Percentiles rank a stretch among this genome's conserved stretches.
Conservation (phyloP, 2,797 vertebrate species). For the Cossypha polioptera region DNA sequence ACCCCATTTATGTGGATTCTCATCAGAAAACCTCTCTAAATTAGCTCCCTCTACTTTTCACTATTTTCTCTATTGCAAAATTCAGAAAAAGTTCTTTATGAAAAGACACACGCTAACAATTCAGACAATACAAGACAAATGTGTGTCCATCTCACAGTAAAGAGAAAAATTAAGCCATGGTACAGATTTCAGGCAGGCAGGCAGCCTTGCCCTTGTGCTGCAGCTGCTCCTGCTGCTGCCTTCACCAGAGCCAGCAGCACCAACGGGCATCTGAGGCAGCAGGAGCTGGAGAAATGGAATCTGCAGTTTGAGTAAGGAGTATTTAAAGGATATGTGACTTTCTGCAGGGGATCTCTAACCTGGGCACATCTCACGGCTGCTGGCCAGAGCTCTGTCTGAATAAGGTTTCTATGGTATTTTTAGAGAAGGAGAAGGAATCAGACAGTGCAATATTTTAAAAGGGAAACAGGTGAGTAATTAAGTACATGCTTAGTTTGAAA, state of each 20-base stretch:
- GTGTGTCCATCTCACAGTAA: neutral
- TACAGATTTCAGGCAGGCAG: neutral
- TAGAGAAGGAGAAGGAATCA: neutral
- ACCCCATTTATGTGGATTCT: neutral
- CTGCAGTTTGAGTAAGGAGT: neutral
- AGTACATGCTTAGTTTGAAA: neutral
- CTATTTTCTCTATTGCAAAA: neutral
- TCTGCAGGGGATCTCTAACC: neutral
- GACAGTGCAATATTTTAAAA: neutral
- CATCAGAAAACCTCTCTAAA: neutral
- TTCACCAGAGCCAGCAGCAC: neutral
- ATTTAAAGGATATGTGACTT: neutral
- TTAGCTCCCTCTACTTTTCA: neutral
- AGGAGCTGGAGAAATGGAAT: neutral
- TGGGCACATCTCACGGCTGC: fast-evolving
- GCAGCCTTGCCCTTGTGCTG: neutral
- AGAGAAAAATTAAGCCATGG: neutral
- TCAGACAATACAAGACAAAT: neutral
- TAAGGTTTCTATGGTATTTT: neutral
- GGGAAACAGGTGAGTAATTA: neutral
- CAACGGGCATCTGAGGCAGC: neutral
- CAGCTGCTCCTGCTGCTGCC: neutral
- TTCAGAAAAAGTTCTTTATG: neutral
- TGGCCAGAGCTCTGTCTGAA: neutral
- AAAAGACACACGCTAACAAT: neutral